Evolutionary conservation across 1,140 invertebrate species (phyloP).

Genomic region (Brachystomella parvula): DNA sequence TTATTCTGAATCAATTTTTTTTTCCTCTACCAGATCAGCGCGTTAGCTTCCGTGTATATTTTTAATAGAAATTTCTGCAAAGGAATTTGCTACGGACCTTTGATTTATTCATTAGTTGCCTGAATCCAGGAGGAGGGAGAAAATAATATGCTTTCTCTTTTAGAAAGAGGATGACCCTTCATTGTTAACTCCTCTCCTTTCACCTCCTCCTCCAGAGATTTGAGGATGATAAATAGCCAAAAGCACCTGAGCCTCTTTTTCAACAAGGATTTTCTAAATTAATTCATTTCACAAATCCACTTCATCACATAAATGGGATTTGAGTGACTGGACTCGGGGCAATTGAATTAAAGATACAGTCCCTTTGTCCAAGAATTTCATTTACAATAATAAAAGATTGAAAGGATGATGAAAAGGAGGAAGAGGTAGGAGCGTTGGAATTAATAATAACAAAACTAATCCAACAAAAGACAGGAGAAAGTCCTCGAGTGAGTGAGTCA

Average conservation of each 20-base stretch:
- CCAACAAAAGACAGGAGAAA: background rate
- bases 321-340: background rate
- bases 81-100: background rate
- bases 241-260: background rate
- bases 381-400: background rate
- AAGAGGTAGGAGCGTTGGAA: too few species aligned
- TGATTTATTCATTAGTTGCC: background rate
- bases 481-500: background rate
- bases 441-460: background rate
- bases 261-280: background rate
- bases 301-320: conserved; percentile 17
- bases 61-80: background rate
- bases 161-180: background rate
- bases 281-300: conserved; percentile 22
- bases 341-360: background rate
- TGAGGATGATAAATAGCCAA: background rate
- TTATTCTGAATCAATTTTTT: background rate
- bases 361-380: background rate
- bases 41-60: background rate
- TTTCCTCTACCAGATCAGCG: background rate
- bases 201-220: background rate
- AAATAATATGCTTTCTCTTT: background rate
- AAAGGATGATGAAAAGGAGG: too few species aligned
- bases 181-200: background rate
- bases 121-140: background rate